Percentiles rank a stretch among this genome's conserved stretches.
Evolutionary conservation across 2,888 invertebrate genomes (phyloP).

Genomic region (Pseudococcus viburni): DNA sequence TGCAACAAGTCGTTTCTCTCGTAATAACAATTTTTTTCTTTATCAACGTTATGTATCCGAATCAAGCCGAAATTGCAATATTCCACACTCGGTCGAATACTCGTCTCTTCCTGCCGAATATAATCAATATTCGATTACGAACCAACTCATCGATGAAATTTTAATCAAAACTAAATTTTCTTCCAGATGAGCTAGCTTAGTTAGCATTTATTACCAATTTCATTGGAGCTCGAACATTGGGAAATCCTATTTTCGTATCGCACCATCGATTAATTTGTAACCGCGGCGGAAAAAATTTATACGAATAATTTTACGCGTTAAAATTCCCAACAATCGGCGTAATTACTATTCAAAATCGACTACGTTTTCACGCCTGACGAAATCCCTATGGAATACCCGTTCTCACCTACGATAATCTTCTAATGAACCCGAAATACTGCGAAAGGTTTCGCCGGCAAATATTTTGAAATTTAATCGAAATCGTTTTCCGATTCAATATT

Average conservation of each 20-base stretch:
- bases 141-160: neutral
- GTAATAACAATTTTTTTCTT: too few species aligned
- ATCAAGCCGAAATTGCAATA: too few species aligned
- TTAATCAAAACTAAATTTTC: slow-evolving; percentile 1
- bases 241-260: neutral
- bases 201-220: slow-evolving; percentile 4
- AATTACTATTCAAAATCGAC: neutral
- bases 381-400: neutral
- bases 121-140: neutral
- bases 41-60: too few species aligned
- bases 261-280: slow-evolving; percentile 7
- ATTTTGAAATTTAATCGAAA: slow-evolving; percentile 4
- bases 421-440: slow-evolving; percentile 2
- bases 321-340: slow-evolving; percentile 7
- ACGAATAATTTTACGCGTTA: slow-evolving; percentile 6
- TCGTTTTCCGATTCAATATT: neutral
- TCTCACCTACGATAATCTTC: slow-evolving; percentile 12
- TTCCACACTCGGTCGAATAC: too few species aligned
- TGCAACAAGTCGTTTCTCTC: too few species aligned
- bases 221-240: neutral
- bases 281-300: neutral
- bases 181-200: neutral
- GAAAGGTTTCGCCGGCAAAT: neutral
- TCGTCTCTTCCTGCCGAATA: neutral
- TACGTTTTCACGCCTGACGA: neutral